Evolutionary conservation across 2,797 vertebrate species (phyloP).

Genomic region (Tapirus indicus): DNA sequence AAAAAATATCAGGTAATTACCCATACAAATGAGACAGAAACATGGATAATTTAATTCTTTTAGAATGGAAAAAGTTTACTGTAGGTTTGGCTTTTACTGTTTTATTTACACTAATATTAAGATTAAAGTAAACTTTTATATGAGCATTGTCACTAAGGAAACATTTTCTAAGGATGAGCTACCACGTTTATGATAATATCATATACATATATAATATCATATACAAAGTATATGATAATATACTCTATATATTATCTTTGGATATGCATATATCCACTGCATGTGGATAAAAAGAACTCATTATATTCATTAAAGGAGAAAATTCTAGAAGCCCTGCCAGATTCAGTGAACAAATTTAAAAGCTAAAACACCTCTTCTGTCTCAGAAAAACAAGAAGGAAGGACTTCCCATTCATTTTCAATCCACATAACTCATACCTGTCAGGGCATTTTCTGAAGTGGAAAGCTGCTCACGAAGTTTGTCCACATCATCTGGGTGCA

Average conservation of each 20-base stretch:
- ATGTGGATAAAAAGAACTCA: conserved; percentile 55
- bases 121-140: conserved; percentile 49
- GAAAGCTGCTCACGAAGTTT: conserved; percentile 98
- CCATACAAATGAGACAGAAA: conserved; percentile 51
- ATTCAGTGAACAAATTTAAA: conserved; percentile 29
- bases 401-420: neutral
- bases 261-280: neutral
- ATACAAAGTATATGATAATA: no score
- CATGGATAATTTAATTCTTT: conserved; percentile 27
- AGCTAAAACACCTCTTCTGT: conserved; percentile 18
- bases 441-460: conserved; percentile 94
- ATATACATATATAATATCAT: no score
- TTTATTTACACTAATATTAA: conserved; percentile 47
- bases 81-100: neutral
- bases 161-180: conserved; percentile 51
- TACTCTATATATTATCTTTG: no score
- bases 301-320: conserved; percentile 27
- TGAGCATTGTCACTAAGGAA: conserved; percentile 19
- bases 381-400: neutral
- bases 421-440: conserved; percentile 87
- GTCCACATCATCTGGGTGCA: conserved; percentile 97
- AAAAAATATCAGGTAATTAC: conserved; percentile 41
- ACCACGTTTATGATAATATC: neutral
- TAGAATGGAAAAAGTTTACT: neutral
- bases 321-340: neutral